Base-by-base conservation (phyloP, 2,113 vertebrate species). In the Pipra filicauda region DNA sequence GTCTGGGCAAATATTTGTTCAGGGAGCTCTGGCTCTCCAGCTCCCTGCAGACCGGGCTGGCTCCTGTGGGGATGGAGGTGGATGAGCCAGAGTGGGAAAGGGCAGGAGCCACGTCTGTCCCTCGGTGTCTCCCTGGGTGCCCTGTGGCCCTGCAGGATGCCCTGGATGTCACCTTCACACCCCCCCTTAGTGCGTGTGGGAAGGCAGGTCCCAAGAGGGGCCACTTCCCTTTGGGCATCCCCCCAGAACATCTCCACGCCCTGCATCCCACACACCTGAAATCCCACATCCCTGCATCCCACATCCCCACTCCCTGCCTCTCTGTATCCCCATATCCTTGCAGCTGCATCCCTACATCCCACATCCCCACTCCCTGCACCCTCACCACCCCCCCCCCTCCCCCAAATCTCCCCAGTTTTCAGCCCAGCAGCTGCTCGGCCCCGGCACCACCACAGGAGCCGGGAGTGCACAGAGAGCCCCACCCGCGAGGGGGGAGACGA, bases 101-200 rank as follows among this genome's bases (percentile, higher is more conserved):
- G 44, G 44, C 57, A 26, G 51, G 77, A 90, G 62, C 24, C 35
- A 4, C 1, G 0, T 5, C 19, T 26, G 31, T 51, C 10, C 20
- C 18, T 18, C 39, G 1, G 3, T 0, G 9, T 18, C 51, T 58
- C 64, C 23, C 18, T 1, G 7, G 9, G 39, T 48, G 15, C 64
- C 73, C 66, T 4, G 48, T 6, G 77, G 48, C 31, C 57, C 46
- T 7, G 1, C 30, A 35, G 13, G 62, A 31, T 61, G 61, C 27
- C 15, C 79, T 24, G 48, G 54, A n/a, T 41, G 35, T 10, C 67
- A 11, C 51, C 73, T 46, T 5, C 6, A 35, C 16, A n/a, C 21
- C 21, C 28, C 37, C 35, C 3, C 4, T 11, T 1, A 9, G 26
- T 1, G 1, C 2, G 17, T 3, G 18, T 18, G 30, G 15, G 8